phyloP scores from a whole-genome alignment of 2,888 invertebrate genomes.

The Ichneumon xanthorius region DNA sequence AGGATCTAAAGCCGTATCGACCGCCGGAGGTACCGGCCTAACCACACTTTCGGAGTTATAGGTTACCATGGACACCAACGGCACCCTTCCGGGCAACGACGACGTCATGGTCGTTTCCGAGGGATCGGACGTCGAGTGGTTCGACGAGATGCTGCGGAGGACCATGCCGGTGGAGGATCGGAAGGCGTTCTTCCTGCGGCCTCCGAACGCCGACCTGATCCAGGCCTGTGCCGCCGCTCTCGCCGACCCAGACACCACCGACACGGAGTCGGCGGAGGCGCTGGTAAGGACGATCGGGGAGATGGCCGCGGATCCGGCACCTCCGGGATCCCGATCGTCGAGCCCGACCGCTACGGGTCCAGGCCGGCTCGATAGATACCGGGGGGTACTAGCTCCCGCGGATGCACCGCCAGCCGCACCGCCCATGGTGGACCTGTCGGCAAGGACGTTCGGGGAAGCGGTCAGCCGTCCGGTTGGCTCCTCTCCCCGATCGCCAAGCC shows the following conservation, averaged over 20 bases:
- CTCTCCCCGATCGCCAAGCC: background rate
- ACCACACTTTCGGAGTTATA: background rate
- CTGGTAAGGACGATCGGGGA: background rate
- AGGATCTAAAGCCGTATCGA: background rate
- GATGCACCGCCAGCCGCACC: background rate
- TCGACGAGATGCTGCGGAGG: background rate
- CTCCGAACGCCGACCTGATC: background rate
- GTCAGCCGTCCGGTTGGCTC: background rate
- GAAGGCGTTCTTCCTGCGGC: background rate
- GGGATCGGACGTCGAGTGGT: background rate
- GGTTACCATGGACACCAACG: background rate
- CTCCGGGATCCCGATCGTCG: background rate
- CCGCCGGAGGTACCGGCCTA: background rate
- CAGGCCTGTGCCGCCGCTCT: background rate
- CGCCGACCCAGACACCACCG: background rate
- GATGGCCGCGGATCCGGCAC: background rate
- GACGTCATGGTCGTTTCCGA: background rate
- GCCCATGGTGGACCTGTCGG: background rate
- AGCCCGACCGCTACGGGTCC: background rate
- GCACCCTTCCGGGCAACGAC: background rate
- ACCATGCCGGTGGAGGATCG: background rate
- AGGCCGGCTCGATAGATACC: rapidly evolving
- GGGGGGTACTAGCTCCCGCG: background rate
- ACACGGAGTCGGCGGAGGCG: background rate
- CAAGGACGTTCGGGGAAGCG: background rate